Conservation (phyloP, 2,113 vertebrate species). For the human region GRCh38 chr15:93183501-93184000, state of each 20-base stretch:
- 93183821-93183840: not conserved
- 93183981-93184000: not conserved
- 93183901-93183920: not conserved
- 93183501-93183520: not conserved
- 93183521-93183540: not conserved
- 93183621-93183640: not conserved
- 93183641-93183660: not conserved
- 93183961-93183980: not conserved
- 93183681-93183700: not conserved
- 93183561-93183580: not conserved
- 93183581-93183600: not conserved
- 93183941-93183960: not conserved
- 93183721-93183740: not conserved
- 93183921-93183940: not conserved
- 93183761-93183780: not conserved
- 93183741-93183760: not conserved
- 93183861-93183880: not conserved
- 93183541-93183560: not conserved
- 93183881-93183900: not conserved
- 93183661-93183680: not conserved
- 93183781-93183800: not conserved
- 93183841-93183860: not conserved
- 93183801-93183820: not conserved
- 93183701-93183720: not conserved
- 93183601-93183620: not conserved